These are phyloP conservation scores for Papilio machaon DNA, from an alignment of 1,140 invertebrate genomes.

Conservation along the genomic window DNA sequence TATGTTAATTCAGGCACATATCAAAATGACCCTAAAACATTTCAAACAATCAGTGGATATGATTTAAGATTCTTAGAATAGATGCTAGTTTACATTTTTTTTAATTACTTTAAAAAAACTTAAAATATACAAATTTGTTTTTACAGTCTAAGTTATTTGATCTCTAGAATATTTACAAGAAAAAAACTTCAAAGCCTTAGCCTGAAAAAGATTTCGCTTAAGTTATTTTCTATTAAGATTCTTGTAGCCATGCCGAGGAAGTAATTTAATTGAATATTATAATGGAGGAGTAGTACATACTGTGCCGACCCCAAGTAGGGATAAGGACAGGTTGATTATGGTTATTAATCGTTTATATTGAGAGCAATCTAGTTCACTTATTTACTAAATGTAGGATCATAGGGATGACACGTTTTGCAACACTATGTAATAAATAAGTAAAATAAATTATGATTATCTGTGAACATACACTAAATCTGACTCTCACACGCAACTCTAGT, in stretches of 20 bases:
- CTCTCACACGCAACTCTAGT: too few species aligned
- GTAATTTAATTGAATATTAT: slow-evolving; percentile 25
- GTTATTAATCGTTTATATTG: slow-evolving; percentile 14
- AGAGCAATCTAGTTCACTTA: background rate
- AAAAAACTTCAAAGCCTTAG: slow-evolving; percentile 10
- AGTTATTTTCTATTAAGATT: slow-evolving; percentile 31
- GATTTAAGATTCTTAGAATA: too few species aligned
- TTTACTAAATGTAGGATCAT: background rate
- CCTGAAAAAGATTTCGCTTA: slow-evolving; percentile 10
- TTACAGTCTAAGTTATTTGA: background rate
- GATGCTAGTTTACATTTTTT: too few species aligned
- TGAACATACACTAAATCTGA: too few species aligned
- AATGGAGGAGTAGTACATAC: too few species aligned
- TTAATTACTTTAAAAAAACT: too few species aligned
- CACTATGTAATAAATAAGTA: too few species aligned
- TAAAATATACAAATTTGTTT: background rate
- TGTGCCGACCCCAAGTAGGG: too few species aligned
- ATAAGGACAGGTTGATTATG: too few species aligned
- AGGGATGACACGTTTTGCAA: background rate
- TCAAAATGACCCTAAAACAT: too few species aligned
- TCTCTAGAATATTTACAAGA: background rate
- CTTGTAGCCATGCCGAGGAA: slow-evolving; percentile 1
- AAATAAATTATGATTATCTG: too few species aligned
- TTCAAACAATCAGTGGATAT: too few species aligned
- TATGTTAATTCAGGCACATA: background rate